Evolutionary conservation across 1,140 invertebrate genomes (phyloP), one percentile per base, ranked within the genome.

Genomic region (Schlechtendalia chinensis): DNA sequence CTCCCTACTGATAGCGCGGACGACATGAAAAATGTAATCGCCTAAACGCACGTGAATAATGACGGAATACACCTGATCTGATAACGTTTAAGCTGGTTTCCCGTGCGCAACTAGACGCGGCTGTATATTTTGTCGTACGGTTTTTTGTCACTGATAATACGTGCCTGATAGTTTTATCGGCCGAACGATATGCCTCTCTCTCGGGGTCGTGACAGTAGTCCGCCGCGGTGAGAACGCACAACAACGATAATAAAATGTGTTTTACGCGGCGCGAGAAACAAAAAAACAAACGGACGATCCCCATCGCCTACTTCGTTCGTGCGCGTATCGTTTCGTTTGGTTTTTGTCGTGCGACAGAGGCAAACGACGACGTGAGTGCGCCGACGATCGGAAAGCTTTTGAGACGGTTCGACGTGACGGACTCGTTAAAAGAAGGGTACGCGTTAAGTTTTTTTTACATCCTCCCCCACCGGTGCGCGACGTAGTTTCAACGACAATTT

Each of bases 21-120:
- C 58, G 75, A 63, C 75, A 79, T 79, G 75, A 79, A 79, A 79
- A 79, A 79, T 79, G 75, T 79, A 79, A 79, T 79, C 75, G 58
- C 16, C 75, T 79, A 63, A 63, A 79, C 11, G 54, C 58, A 29
- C 56, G 50, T 79, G 75, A 79, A 77, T 77, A 77, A 77, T 77
- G 74, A 79, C 75, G 75, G 50, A 79, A 61, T 63, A 29, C 56
- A 63, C 22, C 32, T 79, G 75, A 79, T 79, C 75, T 79, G 75
- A 79, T 79, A 79, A 79, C 75, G 75, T 79, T 79, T 47, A 79
- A 79, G 75, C 75, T 50, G 75, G 58, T 61, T 69, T 69, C 14
- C 67, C 67, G 45, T 22, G 24, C 14, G 39, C 16, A 65, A 3
- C 1, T 32, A 19, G 50, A 56, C 10, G 54, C n/a, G 74, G 4